Base-by-base conservation (phyloP, 2,113 vertebrate species). In the Oreochromis tanganicae region DNA sequence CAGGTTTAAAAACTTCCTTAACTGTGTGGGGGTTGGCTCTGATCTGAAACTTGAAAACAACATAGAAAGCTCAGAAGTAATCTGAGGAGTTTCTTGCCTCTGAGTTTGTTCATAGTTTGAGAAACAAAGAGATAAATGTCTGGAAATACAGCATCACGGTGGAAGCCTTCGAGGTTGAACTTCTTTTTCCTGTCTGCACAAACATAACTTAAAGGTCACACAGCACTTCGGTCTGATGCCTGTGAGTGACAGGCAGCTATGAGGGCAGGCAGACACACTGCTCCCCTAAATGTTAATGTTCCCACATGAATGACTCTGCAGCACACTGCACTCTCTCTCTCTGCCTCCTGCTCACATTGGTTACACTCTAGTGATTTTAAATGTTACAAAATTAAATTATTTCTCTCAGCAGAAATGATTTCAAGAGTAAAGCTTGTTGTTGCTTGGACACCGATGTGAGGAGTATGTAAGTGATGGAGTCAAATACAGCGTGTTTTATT, bases 221-320 rank as follows among this genome's bases (percentile, higher is more conserved):
- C 24, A 57, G 80, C 94, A 91, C 92, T 91, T 91, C 27, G 89
- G 80, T 88, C 54, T 91, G 88, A 94, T 91, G 82, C 92, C 87
- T 93, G 83, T 92, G 94, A 95, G 89, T 96, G 95, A 95, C 92
- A 81, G 88, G 59, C 78, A 75, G 84, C 92, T 94, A 92, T 84
- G 82, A 89, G 91, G 93, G 92, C 87, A 87, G 66, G 84, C 81
- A 50, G 24, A 86, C 82, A 85, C 87, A 43, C 82, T 27, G 61
- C 61, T 82, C 29, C 34, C 46, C 73, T 81, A 95, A 96, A 96
- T 95, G 95, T 93, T 95, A 96, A 95, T 94, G 36, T 96, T 94
- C 85, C 90, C 94, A 96, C 94, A 94, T 95, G 94, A 88, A 87
- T 94, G 92, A 91, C 52, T 92, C 86, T 86, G 36, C 83, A 85